Evolutionary conservation across 2,113 vertebrate species (phyloP).

Genomic region (Seriola quinqueradiata): DNA sequence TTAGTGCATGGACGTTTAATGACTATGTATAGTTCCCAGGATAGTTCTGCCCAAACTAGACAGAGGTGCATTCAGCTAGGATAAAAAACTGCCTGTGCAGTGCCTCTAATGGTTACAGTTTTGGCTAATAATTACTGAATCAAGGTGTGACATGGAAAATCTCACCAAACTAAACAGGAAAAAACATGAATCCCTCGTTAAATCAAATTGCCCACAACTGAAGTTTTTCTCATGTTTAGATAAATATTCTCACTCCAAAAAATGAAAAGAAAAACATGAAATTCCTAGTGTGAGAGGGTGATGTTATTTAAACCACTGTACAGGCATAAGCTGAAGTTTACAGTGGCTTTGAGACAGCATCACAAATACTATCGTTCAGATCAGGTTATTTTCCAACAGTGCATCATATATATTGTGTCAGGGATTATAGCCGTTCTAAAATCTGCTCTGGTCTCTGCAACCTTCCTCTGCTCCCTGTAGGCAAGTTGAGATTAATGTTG

Average conservation of each 20-base stretch:
- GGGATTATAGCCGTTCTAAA: neutral
- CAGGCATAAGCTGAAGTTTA: neutral
- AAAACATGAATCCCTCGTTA: neutral
- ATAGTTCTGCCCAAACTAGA: neutral
- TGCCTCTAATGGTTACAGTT: neutral
- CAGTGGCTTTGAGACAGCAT: neutral
- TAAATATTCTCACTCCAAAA: neutral
- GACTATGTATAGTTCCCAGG: neutral
- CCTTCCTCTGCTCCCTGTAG: conserved; percentile 37
- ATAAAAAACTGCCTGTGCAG: neutral
- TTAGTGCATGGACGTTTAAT: neutral
- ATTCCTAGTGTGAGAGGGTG: neutral
- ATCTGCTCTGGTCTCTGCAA: neutral
- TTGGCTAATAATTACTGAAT: neutral
- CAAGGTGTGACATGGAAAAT: neutral
- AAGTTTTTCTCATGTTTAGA: neutral
- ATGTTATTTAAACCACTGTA: neutral
- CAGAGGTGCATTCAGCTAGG: too few species aligned
- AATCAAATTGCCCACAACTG: neutral
- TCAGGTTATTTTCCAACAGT: neutral
- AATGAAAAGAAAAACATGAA: neutral
- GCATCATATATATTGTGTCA: conserved; percentile 12
- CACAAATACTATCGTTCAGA: neutral
- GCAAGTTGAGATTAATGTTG: conserved; percentile 33
- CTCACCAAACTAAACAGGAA: neutral